Conservation (phyloP, 1,140 invertebrate species). For the Drosophila tsacasi region DNA sequence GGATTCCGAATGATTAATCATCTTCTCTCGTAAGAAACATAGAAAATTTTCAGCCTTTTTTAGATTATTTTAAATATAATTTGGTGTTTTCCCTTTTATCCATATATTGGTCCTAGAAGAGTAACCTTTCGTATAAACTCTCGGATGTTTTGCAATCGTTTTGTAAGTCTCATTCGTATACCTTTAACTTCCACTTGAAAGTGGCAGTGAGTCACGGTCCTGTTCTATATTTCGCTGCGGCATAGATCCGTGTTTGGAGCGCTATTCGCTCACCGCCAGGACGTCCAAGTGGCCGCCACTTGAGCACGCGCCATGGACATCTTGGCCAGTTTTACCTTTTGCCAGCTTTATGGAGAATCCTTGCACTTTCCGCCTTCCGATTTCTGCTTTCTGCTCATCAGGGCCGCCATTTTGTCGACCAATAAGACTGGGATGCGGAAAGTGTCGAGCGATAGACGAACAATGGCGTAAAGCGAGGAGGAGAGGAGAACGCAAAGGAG, state of each 20-base stretch:
- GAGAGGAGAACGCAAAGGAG: constrained; percentile 55
- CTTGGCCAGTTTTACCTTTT: constrained; percentile 40
- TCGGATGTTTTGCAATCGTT: background rate
- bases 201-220: constrained; percentile 1
- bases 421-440: constrained; percentile 51
- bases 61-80: background rate
- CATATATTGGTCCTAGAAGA: background rate
- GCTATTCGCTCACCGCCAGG: constrained; percentile 2
- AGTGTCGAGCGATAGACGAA: constrained; percentile 55
- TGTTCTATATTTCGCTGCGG: constrained; percentile 16
- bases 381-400: constrained; percentile 48
- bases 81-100: background rate
- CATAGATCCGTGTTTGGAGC: constrained; percentile 25
- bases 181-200: background rate
- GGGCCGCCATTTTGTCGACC: constrained; percentile 59
- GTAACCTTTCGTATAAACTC: background rate
- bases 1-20: background rate
- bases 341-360: constrained; percentile 1
- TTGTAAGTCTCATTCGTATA: background rate
- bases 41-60: too few relatives aligned
- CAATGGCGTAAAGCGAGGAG: constrained; percentile 59
- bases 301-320: constrained; percentile 55
- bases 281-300: constrained; percentile 37
- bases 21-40: too few relatives aligned
- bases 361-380: constrained; percentile 43